Conservation (phyloP, 2,113 vertebrate species). For the Stegastes partitus region DNA sequence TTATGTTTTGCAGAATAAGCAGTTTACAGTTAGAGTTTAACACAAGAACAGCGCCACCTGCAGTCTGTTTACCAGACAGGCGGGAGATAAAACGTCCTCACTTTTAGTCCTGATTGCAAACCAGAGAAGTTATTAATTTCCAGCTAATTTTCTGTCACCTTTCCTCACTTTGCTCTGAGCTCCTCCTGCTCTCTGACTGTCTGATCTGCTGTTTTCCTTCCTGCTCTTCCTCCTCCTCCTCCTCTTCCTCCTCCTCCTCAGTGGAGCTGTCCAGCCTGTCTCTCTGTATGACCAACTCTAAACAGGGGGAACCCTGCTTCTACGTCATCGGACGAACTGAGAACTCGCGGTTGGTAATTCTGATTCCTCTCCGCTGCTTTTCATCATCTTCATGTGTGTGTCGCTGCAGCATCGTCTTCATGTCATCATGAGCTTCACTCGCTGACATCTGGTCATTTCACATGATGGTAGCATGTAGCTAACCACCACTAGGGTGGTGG, state of each 20-base stretch:
- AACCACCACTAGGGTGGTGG: too few species aligned
- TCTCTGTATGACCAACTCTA: constrained; percentile 89
- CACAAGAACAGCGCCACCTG: too few species aligned
- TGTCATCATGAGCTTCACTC: too few species aligned
- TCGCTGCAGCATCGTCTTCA: too few species aligned
- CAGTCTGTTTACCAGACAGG: too few species aligned
- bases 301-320: constrained; percentile 88
- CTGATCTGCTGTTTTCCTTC: constrained; percentile 3
- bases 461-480: too few species aligned
- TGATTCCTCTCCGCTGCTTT: constrained; percentile 1
- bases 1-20: too few species aligned
- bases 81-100: too few species aligned
- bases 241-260: constrained; percentile 63
- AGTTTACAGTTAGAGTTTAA: too few species aligned
- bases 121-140: too few species aligned
- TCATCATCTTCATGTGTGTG: not conserved
- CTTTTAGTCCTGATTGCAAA: too few species aligned
- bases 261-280: constrained; percentile 89
- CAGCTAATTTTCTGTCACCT: not conserved
- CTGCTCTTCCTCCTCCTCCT: not conserved
- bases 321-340: constrained; percentile 89
- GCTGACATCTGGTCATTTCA: too few species aligned
- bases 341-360: constrained; percentile 85
- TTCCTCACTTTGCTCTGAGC: not conserved
- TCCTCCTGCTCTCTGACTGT: constrained; percentile 1